These are phyloP conservation scores for Papilio demoleus DNA, from an alignment of 2,888 invertebrate genomes.

Conservation along the genomic window DNA sequence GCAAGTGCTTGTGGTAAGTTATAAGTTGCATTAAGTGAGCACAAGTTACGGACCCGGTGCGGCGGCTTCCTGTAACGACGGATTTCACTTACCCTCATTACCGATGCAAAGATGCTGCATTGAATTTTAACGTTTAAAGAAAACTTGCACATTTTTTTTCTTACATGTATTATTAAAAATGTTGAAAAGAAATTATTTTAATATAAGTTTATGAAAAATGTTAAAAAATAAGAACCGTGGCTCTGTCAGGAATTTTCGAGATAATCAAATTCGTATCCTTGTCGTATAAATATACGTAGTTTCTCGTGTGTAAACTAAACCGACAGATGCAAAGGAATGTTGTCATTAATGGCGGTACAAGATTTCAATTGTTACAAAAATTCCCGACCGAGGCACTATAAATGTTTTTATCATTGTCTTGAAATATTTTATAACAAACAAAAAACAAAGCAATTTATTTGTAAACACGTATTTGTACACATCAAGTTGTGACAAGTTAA, in stretches of 20 bases:
- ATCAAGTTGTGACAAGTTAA: not conserved
- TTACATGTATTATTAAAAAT: not conserved
- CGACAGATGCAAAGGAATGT: too few species aligned
- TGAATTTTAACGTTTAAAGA: not conserved
- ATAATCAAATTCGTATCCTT: too few species aligned
- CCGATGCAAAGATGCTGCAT: conserved; percentile 8
- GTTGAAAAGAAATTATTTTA: too few species aligned
- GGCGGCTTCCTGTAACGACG: conserved; percentile 15
- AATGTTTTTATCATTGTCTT: not conserved
- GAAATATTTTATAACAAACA: not conserved
- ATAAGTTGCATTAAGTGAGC: not conserved
- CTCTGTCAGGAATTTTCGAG: too few species aligned
- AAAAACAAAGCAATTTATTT: not conserved
- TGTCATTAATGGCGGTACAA: too few species aligned
- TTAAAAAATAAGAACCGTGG: too few species aligned
- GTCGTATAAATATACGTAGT: too few species aligned
- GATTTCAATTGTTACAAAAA: too few species aligned
- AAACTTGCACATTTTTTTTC: not conserved
- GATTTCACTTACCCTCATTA: conserved; percentile 18
- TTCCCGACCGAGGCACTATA: too few species aligned
- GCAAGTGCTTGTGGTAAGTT: not conserved
- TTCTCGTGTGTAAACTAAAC: too few species aligned
- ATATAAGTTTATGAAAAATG: too few species aligned
- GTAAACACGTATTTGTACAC: not conserved
- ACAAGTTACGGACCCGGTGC: not conserved